Conservation (phyloP, 1,140 invertebrate species). For the Drosophila carrolli region DNA sequence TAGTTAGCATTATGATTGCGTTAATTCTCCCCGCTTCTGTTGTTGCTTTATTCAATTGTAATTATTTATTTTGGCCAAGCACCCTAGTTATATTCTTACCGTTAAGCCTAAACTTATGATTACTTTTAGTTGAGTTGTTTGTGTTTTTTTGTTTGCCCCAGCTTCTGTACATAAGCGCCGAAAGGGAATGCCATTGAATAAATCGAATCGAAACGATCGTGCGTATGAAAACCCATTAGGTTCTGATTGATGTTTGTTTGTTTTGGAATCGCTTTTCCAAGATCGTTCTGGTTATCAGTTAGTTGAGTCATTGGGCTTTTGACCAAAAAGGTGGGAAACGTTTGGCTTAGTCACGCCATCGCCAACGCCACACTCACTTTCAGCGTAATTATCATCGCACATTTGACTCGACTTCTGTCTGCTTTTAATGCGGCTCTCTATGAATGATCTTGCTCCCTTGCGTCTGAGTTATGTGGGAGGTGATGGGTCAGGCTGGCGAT, state of each 20-base stretch:
- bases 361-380: conserved; percentile 4
- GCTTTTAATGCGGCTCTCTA: neutral
- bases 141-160: conserved; percentile 32
- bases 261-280: neutral
- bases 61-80: conserved; percentile 50
- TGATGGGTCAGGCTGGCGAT: conserved; percentile 20
- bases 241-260: conserved; percentile 27
- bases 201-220: conserved; percentile 45
- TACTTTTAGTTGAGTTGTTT: conserved; percentile 38
- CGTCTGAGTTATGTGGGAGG: conserved; percentile 6
- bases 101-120: conserved; percentile 41
- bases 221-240: conserved; percentile 5
- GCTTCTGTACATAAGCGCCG: conserved; percentile 62
- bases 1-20: conserved; percentile 34
- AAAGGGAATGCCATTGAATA: conserved; percentile 71
- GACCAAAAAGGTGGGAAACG: conserved; percentile 29
- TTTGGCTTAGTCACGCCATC: conserved; percentile 27
- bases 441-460: conserved; percentile 4
- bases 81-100: conserved; percentile 33
- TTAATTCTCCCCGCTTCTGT: conserved; percentile 12
- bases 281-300: conserved; percentile 29
- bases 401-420: conserved; percentile 5
- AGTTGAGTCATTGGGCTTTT: conserved; percentile 21
- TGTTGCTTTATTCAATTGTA: conserved; percentile 44
- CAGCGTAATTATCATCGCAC: conserved; percentile 26